These are phyloP conservation scores for Kobus ellipsiprymnus DNA, from an alignment of 2,113 vertebrate species.

Conservation along the genomic window DNA sequence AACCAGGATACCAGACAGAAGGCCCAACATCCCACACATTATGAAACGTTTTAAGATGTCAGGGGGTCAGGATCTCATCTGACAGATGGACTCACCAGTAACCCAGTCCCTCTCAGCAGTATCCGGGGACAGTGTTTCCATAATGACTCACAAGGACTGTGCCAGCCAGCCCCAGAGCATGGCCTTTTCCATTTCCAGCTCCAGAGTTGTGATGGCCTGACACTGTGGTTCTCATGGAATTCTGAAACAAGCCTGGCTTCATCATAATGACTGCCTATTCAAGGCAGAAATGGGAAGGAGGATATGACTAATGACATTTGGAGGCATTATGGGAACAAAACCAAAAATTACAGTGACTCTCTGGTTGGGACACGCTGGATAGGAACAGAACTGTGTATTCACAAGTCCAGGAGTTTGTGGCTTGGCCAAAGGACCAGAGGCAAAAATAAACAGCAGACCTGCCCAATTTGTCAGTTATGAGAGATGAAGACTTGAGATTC, in stretches of 20 bases:
- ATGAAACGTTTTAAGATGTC: constrained; percentile 55
- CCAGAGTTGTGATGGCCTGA: constrained; percentile 46
- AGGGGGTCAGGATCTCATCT: constrained; percentile 61
- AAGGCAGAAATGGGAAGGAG: constrained; percentile 61
- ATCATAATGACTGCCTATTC: constrained; percentile 67
- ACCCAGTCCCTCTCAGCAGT: constrained; percentile 29
- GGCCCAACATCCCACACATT: constrained; percentile 34
- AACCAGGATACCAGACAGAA: constrained; percentile 61
- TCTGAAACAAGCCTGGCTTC: constrained; percentile 57
- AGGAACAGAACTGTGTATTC: constrained; percentile 55
- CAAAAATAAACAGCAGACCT: constrained; percentile 48
- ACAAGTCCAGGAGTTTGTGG: constrained; percentile 5
- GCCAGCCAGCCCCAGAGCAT: constrained; percentile 53
- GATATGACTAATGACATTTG: constrained; percentile 68
- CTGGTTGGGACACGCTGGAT: constrained; percentile 40
- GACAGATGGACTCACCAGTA: constrained; percentile 64
- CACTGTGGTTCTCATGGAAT: constrained; percentile 69
- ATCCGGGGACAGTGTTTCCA: constrained; percentile 62
- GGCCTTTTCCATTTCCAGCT: constrained; percentile 57
- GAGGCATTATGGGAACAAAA: constrained; percentile 50
- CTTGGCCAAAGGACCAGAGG: neutral
- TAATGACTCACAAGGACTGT: constrained; percentile 64
- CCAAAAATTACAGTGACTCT: constrained; percentile 69
- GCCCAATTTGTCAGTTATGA: neutral
- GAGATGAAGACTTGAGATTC: neutral